Base-by-base conservation (phyloP, 2,797 vertebrate genomes). In the Pipistrellus pygmaeus region DNA sequence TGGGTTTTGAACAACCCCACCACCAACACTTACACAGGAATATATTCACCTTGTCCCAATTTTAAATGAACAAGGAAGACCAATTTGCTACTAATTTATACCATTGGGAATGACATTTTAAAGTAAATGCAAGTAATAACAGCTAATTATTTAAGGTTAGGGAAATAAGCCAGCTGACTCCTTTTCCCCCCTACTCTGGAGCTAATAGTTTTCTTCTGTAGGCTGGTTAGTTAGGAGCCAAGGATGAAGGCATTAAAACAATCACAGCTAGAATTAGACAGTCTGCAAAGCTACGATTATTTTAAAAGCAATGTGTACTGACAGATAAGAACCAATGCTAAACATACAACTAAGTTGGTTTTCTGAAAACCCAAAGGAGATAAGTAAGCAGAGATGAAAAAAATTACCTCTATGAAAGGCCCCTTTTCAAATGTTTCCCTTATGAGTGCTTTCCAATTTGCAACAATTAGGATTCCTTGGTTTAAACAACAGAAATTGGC, bases 71-170 rank as follows among this genome's bases (percentile, higher is more conserved):
- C 83, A 97, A 96, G 96, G 97, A 96, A 98, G 95, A 88, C 82
- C 92, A 97, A 96, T 97, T 97, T 97, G 51, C 96, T 97, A 91
- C 85, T 97, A 97, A 96, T 98, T 97, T 98, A 95, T 94, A 97
- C 88, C 96, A 93, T 95, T 96, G 93, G 93, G 80, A 98, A 96
- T 97, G 94, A 35, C 88, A 97, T 96, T 96, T 96, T 96, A 94
- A 98, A 97, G 94, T 93, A 90, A 88, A 93, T 95, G 87, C 75
- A 96, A 96, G 69, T 95, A 97, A 96, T 96, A 93, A 88, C 80
- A 96, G 35, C 83, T 93, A 96, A 97, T 96, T 96, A 85, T 73
- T 97, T 77, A 88, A 97, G 92, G 91, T 92, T 95, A 95, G 23
- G 57, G 30, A 96, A 94, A 91, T 87, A 53, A 93, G 68, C 62